These are phyloP conservation scores for Neomonachus schauinslandi DNA, from an alignment of 2,113 vertebrate species.

Conservation along the genomic window DNA sequence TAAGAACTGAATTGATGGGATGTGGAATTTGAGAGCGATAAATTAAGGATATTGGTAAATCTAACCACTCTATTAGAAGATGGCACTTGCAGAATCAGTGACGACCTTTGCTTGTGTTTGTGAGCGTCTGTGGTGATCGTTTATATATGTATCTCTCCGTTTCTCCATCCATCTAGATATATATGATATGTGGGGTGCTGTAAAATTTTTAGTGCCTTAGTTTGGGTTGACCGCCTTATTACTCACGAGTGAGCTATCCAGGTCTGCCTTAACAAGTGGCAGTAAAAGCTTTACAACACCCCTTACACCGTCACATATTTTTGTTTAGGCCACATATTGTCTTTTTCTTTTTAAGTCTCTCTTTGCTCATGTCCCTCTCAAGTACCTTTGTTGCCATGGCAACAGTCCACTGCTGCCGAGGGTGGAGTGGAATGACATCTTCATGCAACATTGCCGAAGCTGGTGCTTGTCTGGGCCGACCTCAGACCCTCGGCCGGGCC, in stretches of 20 bases:
- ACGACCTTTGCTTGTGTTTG: not conserved
- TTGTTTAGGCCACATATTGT: conserved; percentile 76
- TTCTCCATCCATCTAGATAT: conserved; percentile 54
- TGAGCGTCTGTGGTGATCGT: not conserved
- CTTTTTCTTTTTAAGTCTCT: conserved; percentile 77
- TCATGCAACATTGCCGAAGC: conserved; percentile 16
- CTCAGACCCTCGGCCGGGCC: not conserved
- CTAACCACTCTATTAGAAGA: conserved; percentile 22
- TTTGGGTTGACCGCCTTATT: conserved; percentile 79
- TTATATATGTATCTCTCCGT: conserved; percentile 5
- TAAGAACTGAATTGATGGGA: conserved; percentile 47
- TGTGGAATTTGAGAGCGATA: conserved; percentile 55
- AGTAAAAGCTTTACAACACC: conserved; percentile 76
- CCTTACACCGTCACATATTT: conserved; percentile 63
- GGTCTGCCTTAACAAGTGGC: conserved; percentile 80
- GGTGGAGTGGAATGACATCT: conserved; percentile 17
- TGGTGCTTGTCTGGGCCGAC: not conserved
- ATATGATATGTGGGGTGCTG: conserved; percentile 74
- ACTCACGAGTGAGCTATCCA: conserved; percentile 75
- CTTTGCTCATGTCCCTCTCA: conserved; percentile 76
- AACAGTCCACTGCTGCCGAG: conserved; percentile 46
- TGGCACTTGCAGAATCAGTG: not conserved
- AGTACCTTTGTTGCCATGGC: conserved; percentile 76
- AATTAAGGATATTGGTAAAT: conserved; percentile 43
- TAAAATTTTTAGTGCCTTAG: conserved; percentile 79